A percentile compares a stretch with the other conserved stretches of the same genome.
Conservation (phyloP, 2,797 vertebrate species). For the Anguilla anguilla region DNA sequence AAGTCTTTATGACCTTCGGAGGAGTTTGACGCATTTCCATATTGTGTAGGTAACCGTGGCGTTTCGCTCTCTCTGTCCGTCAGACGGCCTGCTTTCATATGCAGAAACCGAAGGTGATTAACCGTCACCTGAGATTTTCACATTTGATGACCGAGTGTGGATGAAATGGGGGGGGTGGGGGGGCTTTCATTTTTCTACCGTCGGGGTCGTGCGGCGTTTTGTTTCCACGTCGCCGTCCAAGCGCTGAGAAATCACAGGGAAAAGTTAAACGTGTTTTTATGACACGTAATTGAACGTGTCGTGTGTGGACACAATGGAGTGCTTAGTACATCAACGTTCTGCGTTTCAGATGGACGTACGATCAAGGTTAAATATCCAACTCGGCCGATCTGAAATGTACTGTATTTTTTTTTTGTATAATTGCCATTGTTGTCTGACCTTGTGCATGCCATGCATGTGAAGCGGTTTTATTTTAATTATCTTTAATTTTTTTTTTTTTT, state of each 20-base stretch:
- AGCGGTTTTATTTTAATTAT: constrained; percentile 1
- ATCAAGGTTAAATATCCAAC: constrained; percentile 10
- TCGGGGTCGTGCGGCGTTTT: no score
- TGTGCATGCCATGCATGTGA: background rate
- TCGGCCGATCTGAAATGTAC: background rate
- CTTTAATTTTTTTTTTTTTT: constrained; percentile 5
- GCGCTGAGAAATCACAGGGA: background rate
- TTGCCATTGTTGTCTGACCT: constrained; percentile 1
- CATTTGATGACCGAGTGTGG: background rate
- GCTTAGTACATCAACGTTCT: background rate
- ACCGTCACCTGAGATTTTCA: constrained; percentile 13
- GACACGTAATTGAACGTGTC: background rate
- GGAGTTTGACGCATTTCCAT: constrained; percentile 35
- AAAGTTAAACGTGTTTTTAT: background rate
- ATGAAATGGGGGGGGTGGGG: background rate
- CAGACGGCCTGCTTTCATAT: constrained; percentile 18
- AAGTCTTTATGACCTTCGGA: constrained; percentile 34
- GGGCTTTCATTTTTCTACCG: background rate
- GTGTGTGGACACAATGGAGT: background rate
- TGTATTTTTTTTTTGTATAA: background rate
- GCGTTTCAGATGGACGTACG: background rate
- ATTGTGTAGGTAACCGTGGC: constrained; percentile 26
- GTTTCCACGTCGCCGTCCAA: background rate
- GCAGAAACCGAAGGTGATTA: constrained; percentile 12
- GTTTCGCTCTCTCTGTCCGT: constrained; percentile 13